Base-by-base conservation (phyloP, 2,797 vertebrate species). In the Gymnodraco acuticeps region DNA sequence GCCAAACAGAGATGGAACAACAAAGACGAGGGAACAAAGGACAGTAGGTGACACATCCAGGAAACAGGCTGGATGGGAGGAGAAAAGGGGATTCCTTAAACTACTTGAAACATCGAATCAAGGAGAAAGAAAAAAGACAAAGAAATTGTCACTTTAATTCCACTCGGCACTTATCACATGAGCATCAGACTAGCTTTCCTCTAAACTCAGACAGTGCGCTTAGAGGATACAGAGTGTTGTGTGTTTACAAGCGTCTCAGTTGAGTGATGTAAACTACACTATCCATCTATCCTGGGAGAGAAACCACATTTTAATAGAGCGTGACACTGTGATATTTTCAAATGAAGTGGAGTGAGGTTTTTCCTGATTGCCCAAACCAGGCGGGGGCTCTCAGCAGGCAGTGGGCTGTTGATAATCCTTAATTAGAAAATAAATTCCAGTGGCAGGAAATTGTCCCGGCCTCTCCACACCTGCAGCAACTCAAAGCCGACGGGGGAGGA, bases 361-460 rank as follows among this genome's bases (percentile, higher is more conserved):
- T 89, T 81, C 70, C 77, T 84, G 86, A 89, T 88, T 84, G 82
- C 77, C 75, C 69, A 19, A 85, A 76, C 75, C 75, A 80, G 87
- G 81, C 82, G 16, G 64, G 47, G 69, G 78, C 81, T 88, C 88
- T 84, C 85, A 82, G 84, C 78, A 77, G 83, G 89, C 89, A 84
- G 72, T 81, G 85, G 84, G 83, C 85, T 92, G 93, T 91, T 89
- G 88, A 92, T 93, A 91, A 94, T 94, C 92, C 87, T 89, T 93
- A 91, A 93, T 94, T 92, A 92, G 87, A 93, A 94, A 92, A 87
- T 90, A 90, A 88, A 89, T 88, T 93, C 80, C 65, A 78, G 77
- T 65, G 82, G 80, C 82, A 85, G 87, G 86, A 89, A 88, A 82
- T 84, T 67, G 84, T 88, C 67, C 51, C 70, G 51, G 89, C 79